Percentiles rank a stretch among this genome's conserved stretches.
Conservation (phyloP, 2,113 vertebrate genomes). For the Oreotrochilus melanogaster region DNA sequence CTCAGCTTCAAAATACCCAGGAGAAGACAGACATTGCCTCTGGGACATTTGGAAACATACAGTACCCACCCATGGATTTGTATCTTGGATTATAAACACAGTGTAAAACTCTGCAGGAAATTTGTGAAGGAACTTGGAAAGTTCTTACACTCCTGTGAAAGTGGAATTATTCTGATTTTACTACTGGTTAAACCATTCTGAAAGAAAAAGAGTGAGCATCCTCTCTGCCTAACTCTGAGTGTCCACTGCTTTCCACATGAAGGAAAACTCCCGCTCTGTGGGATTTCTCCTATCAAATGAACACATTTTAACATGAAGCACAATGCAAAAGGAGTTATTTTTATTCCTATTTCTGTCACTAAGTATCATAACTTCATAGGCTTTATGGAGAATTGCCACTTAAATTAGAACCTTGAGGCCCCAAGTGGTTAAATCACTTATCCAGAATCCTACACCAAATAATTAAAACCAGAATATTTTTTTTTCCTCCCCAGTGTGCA, state of each 20-base stretch:
- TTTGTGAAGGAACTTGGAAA: background rate
- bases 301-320: background rate
- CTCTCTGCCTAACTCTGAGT: background rate
- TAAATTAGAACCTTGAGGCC: background rate
- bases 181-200: background rate
- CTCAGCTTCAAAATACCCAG: rapidly evolving
- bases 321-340: background rate
- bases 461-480: background rate
- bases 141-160: background rate
- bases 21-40: background rate
- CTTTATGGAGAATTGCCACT: background rate
- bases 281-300: background rate
- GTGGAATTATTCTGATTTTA: background rate
- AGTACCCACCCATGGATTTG: background rate
- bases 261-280: background rate
- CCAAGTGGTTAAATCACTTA: background rate
- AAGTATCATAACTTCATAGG: background rate
- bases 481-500: background rate
- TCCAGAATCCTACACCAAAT: background rate
- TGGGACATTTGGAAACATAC: background rate
- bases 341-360: background rate
- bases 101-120: background rate
- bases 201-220: rapidly evolving
- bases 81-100: background rate
- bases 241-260: background rate